Percentiles rank a stretch among this genome's conserved stretches.
Conservation (phyloP, 2,797 vertebrate genomes). For the Microctenopoma stevenorrisi region DNA sequence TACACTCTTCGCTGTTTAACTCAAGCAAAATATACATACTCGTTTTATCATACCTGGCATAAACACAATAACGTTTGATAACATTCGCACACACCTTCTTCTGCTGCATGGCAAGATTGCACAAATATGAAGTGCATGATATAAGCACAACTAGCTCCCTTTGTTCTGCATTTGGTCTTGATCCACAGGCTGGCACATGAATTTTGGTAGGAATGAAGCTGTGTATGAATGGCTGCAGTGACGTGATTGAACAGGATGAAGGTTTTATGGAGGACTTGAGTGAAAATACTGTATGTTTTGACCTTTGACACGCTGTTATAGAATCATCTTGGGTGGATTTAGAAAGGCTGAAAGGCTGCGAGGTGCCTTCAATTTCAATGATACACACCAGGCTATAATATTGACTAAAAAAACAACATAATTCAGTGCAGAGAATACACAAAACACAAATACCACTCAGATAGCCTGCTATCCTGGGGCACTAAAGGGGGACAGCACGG, state of each 20-base stretch:
- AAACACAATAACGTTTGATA: slow-evolving; percentile 33
- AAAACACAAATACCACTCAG: slow-evolving; percentile 47
- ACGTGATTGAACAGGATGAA: slow-evolving; percentile 52
- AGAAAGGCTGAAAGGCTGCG: slow-evolving; percentile 45
- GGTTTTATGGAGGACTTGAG: slow-evolving; percentile 43
- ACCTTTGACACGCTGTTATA: slow-evolving; percentile 62
- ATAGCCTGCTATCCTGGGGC: slow-evolving; percentile 34
- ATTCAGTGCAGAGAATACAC: slow-evolving; percentile 36
- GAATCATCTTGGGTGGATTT: slow-evolving; percentile 61
- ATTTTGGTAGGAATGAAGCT: slow-evolving; percentile 3
- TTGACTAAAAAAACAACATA: slow-evolving; percentile 42
- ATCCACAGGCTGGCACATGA: slow-evolving; percentile 1
- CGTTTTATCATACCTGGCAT: slow-evolving; percentile 48
- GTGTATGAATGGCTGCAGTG: slow-evolving; percentile 17
- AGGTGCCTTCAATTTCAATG: slow-evolving; percentile 37
- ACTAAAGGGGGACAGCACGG: neutral
- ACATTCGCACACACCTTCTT: slow-evolving; percentile 15
- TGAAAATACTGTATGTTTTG: slow-evolving; percentile 56
- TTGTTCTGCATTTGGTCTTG: slow-evolving; percentile 19
- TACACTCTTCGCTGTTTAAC: slow-evolving; percentile 62
- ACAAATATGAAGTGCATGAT: slow-evolving; percentile 18
- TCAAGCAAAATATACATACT: slow-evolving; percentile 47
- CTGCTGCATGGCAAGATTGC: slow-evolving; percentile 19
- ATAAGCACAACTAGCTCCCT: slow-evolving; percentile 1
- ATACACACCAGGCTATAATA: slow-evolving; percentile 28